phyloP scores from a whole-genome alignment of 2,797 vertebrate genomes.

The Morus bassanus region DNA sequence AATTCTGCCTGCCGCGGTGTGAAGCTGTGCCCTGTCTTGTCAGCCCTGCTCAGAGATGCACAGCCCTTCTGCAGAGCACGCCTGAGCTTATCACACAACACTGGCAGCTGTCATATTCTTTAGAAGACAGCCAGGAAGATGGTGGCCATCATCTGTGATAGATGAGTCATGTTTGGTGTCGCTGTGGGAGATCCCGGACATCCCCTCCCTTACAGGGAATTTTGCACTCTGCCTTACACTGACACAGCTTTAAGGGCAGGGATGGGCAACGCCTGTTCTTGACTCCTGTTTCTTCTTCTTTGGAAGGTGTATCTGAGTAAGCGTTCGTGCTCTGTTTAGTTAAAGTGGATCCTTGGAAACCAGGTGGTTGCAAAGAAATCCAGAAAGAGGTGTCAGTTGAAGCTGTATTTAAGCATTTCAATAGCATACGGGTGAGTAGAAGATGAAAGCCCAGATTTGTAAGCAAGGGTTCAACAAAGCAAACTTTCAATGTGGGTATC shows the following conservation, averaged over 20 bases:
- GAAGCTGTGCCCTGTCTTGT: not conserved
- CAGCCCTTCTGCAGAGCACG: not conserved
- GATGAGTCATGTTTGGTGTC: rapidly evolving
- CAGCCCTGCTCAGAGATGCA: not conserved
- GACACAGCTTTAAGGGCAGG: not conserved
- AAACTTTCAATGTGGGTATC: not conserved
- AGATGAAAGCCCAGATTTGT: not conserved
- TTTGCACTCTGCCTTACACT: not conserved
- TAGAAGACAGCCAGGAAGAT: not conserved
- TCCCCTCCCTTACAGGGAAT: not conserved
- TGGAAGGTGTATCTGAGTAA: not conserved
- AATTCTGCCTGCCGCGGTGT: rapidly evolving
- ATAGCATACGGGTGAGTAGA: not conserved
- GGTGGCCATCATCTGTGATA: not conserved
- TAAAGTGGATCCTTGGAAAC: not conserved
- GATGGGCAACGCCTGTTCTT: not conserved
- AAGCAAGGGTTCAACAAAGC: not conserved
- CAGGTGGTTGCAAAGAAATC: not conserved
- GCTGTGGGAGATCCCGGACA: not conserved
- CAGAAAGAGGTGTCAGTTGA: not conserved
- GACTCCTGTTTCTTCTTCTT: not conserved
- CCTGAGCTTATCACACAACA: not conserved
- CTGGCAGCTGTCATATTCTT: not conserved
- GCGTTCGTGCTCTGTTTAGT: not conserved
- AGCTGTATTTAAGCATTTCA: not conserved